These are phyloP conservation scores for Peromyscus aztecus DNA, from an alignment of 2,797 vertebrate species.

Conservation along the genomic window DNA sequence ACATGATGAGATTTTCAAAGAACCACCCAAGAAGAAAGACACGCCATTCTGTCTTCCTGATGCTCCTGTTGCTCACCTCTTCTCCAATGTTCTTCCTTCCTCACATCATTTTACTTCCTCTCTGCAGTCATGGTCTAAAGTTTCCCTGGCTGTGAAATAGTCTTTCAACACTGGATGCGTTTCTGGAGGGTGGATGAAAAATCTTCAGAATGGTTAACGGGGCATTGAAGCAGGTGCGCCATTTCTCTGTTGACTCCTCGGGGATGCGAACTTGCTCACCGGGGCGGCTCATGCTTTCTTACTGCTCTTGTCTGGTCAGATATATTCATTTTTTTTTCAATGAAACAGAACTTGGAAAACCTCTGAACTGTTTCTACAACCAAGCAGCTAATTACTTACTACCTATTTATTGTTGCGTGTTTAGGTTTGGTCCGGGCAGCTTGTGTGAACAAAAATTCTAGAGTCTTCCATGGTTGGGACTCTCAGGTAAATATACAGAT, in stretches of 20 bases:
- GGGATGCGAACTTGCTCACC: background rate
- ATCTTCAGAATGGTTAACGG: background rate
- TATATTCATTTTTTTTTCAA: slow-evolving; percentile 32
- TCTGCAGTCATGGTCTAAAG: background rate
- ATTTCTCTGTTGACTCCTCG: background rate
- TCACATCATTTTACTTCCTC: slow-evolving; percentile 30
- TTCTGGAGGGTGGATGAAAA: background rate
- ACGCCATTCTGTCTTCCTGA: background rate
- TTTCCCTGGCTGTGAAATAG: slow-evolving; percentile 30
- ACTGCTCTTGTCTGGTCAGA: background rate
- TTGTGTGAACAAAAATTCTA: background rate
- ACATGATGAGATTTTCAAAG: background rate
- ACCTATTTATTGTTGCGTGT: background rate
- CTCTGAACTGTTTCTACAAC: background rate
- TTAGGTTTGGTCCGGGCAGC: background rate
- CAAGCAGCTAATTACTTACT: background rate
- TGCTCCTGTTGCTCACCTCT: background rate
- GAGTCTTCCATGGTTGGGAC: background rate
- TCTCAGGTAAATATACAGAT: background rate
- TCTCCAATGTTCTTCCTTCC: slow-evolving; percentile 9
- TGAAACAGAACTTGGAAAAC: slow-evolving; percentile 30
- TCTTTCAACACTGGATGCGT: background rate
- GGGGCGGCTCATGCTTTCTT: background rate
- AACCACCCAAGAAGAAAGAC: background rate
- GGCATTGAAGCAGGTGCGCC: background rate